Percentiles rank a stretch among this genome's conserved stretches.
Evolutionary conservation across 2,797 vertebrate species (phyloP).

Genomic region (Pteropus rufus): DNA sequence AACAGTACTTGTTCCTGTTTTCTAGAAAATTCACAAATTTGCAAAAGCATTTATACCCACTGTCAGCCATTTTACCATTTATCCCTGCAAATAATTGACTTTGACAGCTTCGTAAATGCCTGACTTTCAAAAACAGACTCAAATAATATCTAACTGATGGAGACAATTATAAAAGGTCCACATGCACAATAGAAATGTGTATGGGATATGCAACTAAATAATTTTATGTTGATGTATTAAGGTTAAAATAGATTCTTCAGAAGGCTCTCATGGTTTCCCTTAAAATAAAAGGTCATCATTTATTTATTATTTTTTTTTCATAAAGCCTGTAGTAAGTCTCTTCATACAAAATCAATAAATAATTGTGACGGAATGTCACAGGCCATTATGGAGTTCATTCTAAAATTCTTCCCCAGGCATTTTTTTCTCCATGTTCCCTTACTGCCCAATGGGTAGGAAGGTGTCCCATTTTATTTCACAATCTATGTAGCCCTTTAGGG

Average conservation of each 20-base stretch:
- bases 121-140: neutral
- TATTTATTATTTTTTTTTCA: neutral
- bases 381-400: conserved; percentile 42
- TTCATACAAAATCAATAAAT: conserved; percentile 55
- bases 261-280: neutral
- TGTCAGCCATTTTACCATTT: neutral
- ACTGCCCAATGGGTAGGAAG: neutral
- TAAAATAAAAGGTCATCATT: conserved; percentile 22
- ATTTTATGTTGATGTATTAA: neutral
- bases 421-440: neutral
- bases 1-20: neutral
- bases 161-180: neutral
- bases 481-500: neutral
- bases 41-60: neutral
- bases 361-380: conserved; percentile 56
- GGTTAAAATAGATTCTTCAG: neutral
- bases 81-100: neutral
- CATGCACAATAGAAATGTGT: neutral
- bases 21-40: neutral
- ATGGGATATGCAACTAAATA: neutral
- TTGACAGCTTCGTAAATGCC: neutral
- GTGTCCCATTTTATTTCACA: conserved; percentile 16
- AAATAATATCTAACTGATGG: neutral
- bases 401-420: conserved; percentile 17
- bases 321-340: neutral